Conservation (phyloP, 1,140 invertebrate species). For the Chironomus striatipennis region DNA sequence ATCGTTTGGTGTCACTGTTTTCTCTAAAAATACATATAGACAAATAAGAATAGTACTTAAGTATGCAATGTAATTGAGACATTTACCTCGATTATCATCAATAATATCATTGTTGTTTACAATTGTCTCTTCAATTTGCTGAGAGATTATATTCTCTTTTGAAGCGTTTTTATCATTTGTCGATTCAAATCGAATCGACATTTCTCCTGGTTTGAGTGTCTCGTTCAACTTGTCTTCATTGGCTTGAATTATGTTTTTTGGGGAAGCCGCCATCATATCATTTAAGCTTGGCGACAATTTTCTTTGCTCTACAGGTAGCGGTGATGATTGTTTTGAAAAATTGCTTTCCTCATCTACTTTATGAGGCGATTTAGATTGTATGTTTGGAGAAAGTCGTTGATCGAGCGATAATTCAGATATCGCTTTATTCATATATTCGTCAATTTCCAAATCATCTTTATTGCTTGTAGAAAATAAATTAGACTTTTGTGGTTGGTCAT, state of each 20-base stretch:
- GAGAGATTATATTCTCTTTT: too few species aligned
- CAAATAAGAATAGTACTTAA: neutral
- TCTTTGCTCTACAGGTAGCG: neutral
- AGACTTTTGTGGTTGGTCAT: slow-evolving; percentile 28
- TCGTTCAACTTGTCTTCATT: too few species aligned
- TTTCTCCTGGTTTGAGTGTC: too few species aligned
- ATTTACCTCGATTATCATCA: neutral
- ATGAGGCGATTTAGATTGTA: slow-evolving; percentile 26
- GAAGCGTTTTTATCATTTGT: too few species aligned
- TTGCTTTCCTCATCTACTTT: neutral
- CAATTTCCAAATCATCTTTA: slow-evolving; percentile 39
- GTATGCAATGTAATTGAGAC: too few species aligned
- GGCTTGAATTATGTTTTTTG: too few species aligned
- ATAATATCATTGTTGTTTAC: too few species aligned
- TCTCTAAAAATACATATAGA: slow-evolving; percentile 2
- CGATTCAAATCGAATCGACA: too few species aligned
- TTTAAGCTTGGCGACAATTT: slow-evolving; percentile 30
- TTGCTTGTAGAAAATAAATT: slow-evolving; percentile 20
- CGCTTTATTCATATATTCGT: slow-evolving; percentile 39
- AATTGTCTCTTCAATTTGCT: too few species aligned
- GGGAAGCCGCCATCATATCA: slow-evolving; percentile 29
- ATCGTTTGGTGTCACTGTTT: neutral
- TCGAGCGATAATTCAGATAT: slow-evolving; percentile 39
- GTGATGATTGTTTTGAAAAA: neutral
- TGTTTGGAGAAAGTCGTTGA: slow-evolving; percentile 35